Evolutionary conservation across 1,140 invertebrate species (phyloP), one percentile per base, ranked within the genome.

Genomic region (Drosophila azteca): DNA sequence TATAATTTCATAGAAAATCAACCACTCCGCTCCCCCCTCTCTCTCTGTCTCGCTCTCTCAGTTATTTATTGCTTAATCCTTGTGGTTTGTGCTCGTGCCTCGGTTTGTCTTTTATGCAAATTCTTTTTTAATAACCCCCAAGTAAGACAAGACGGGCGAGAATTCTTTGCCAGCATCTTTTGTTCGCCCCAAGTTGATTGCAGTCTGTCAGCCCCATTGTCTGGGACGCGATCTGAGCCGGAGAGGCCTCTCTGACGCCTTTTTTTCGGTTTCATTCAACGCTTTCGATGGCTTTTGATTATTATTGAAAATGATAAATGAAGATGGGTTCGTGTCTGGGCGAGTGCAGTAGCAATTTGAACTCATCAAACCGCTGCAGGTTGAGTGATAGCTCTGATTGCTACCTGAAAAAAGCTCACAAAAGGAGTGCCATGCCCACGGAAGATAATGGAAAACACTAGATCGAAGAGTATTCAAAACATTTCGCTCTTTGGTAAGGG

Each of bases 271-370:
- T 49, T 70, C 68, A 78, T 78, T 83, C 78, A 77, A 44, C 53
- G 83, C 83, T 77, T 87, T 89, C 77, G 70, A 67, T 59, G 71
- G 71, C 72, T 77, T 88, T 89, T 83, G 72, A 83, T 88, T 83
- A 83, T 89, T 88, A 88, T 89, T 89, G 80, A 89, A 89, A 88
- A 79, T 88, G 79, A 79, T 83, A 88, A 88, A 83, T 83, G 83
- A 79, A 88, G 83, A 79, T 79, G 84, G 69, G 77, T 49, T 54
- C 62, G 67, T 57, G 78, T 54, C 62, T 51, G 51, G 22, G 6
- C 50, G 69, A 83, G 57, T 88, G 79, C 83, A 88, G 83, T 83
- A 88, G 83, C 83, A 79, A 77, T 83, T 88, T 77, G 72, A 78
- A 75, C 78, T 84, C 81, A 81, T 73, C 79, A 77, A 61, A 9